Evolutionary conservation across 2,113 vertebrate genomes (phyloP), one percentile per base, ranked within the genome.

Genomic region (Ancistrus triradiatus): DNA sequence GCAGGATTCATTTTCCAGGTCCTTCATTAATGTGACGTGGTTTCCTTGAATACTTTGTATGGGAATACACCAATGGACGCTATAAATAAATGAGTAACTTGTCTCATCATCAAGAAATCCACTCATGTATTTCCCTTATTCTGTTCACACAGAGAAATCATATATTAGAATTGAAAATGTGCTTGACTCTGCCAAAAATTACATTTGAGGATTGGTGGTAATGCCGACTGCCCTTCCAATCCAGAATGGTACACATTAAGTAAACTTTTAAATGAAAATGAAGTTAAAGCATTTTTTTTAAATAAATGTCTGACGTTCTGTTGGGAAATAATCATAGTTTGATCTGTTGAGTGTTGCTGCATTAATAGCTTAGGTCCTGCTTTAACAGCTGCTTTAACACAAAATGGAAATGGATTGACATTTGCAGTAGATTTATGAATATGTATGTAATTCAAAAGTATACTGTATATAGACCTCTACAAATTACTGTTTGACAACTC

Each of bases 191-290:
- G 74, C 58, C 74, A 64, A 52, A 61, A 67, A 52, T 28, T 27
- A 69, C 66, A 66, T 57, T 69, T 64, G 49, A 70, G 65, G 47
- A 67, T 59, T 59, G 49, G n/a, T n/a, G n/a, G n/a, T n/a, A n/a
- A n/a, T n/a, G n/a, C n/a, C n/a, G n/a, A n/a, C n/a, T n/a, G n/a
- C n/a, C n/a, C n/a, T n/a, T n/a, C n/a, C n/a, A n/a, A n/a, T n/a
- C n/a, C n/a, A n/a, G n/a, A n/a, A n/a, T n/a, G n/a, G n/a, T n/a
- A n/a, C n/a, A n/a, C n/a, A n/a, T n/a, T n/a, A n/a, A n/a, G n/a
- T n/a, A n/a, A n/a, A n/a, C n/a, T n/a, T n/a, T n/a, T n/a, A n/a
- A n/a, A n/a, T n/a, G n/a, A n/a, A n/a, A n/a, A n/a, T n/a, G n/a
- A n/a, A n/a, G n/a, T n/a, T n/a, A n/a, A n/a, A n/a, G n/a, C n/a